Conservation (phyloP, 2,888 invertebrate species). For the Sipha maydis region DNA sequence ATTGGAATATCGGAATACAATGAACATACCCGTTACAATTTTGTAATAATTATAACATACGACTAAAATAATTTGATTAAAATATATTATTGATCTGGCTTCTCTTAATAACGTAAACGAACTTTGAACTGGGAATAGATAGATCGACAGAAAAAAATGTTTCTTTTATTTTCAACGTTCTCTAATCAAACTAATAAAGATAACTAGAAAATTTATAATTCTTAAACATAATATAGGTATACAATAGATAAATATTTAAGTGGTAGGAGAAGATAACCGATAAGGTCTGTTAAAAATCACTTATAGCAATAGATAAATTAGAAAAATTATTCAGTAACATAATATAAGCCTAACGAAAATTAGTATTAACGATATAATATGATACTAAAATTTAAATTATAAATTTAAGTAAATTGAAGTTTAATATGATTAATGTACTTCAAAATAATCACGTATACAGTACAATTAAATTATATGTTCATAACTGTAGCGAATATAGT, state of each 20-base stretch:
- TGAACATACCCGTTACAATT: conserved; percentile 11
- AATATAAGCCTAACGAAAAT: not conserved
- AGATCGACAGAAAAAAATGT: conserved; percentile 13
- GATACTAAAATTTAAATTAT: not conserved
- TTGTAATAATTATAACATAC: conserved; percentile 24
- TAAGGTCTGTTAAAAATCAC: not conserved
- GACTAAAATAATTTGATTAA: conserved; percentile 22
- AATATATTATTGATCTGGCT: conserved; percentile 28
- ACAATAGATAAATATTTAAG: not conserved
- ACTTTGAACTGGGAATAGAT: conserved; percentile 37
- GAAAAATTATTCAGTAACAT: not conserved
- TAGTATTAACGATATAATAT: no score
- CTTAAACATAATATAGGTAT: not conserved
- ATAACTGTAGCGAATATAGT: not conserved
- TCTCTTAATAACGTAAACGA: conserved; percentile 16
- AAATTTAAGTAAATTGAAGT: not conserved
- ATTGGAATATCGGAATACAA: not conserved
- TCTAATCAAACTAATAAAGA: not conserved
- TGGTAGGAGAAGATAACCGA: not conserved
- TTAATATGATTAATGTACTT: not conserved
- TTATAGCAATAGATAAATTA: not conserved
- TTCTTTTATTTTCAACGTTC: not conserved
- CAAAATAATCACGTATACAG: not conserved
- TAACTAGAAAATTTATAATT: not conserved
- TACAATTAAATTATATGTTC: not conserved